Evolutionary conservation across 2,797 vertebrate species (phyloP).

Genomic region (Setipinna tenuifilis): DNA sequence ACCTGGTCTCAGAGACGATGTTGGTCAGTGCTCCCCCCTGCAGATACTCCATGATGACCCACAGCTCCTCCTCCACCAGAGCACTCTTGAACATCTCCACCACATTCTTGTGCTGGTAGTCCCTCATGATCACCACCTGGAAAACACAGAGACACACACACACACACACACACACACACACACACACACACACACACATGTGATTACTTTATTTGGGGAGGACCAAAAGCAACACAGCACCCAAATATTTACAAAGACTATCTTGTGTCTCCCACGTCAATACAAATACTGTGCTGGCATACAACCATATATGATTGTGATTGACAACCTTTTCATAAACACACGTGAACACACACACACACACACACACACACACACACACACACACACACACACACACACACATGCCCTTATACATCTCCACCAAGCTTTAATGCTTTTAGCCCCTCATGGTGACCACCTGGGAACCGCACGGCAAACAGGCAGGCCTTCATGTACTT

Average conservation of each 20-base stretch:
- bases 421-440: no score
- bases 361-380: background rate
- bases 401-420: no score
- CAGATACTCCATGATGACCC: constrained; percentile 99
- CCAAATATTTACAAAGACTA: no score
- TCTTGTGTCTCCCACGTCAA: no score
- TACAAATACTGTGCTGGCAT: no score
- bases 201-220: no score
- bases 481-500: no score
- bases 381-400: no score
- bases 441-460: no score
- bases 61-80: constrained; percentile 96
- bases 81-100: constrained; percentile 99
- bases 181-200: background rate
- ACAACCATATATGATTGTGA: no score
- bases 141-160: background rate
- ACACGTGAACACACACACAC: background rate
- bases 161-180: constrained; percentile 19
- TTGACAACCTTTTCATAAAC: no score
- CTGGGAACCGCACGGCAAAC: no score
- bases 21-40: constrained; percentile 98
- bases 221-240: constrained; percentile 33
- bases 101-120: constrained; percentile 96
- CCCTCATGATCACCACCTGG: constrained; percentile 99
- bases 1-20: constrained; percentile 98